A percentile compares a stretch with the other conserved stretches of the same genome.
These are phyloP conservation scores for Pterocles orientalis DNA, from an alignment of 2,113 vertebrate genomes.

Conservation along the genomic window DNA sequence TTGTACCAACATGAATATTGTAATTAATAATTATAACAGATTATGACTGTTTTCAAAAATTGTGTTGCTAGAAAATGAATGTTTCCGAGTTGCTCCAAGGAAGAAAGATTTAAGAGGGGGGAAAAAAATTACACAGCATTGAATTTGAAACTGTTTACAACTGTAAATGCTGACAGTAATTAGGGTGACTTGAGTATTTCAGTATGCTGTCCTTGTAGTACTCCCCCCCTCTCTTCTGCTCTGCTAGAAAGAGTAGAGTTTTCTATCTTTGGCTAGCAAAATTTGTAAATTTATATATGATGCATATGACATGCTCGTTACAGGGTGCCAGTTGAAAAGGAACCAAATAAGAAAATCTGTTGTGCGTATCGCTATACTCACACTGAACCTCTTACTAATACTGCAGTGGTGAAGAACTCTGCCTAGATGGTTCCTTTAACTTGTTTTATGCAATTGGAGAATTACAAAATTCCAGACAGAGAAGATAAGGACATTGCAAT, in stretches of 20 bases:
- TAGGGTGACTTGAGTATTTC: slow-evolving; percentile 21
- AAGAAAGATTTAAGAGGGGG: slow-evolving; percentile 2
- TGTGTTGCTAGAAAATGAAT: slow-evolving; percentile 24
- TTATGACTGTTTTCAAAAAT: slow-evolving; percentile 56
- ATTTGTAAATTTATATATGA: slow-evolving; percentile 28
- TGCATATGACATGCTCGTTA: slow-evolving; percentile 3
- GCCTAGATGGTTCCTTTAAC: neutral
- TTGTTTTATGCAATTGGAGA: neutral
- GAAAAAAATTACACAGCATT: neutral
- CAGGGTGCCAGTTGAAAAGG: slow-evolving; percentile 11
- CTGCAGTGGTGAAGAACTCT: neutral
- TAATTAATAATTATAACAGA: slow-evolving; percentile 53
- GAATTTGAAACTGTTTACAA: slow-evolving; percentile 32
- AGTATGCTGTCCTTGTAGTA: neutral
- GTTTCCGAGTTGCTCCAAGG: slow-evolving; percentile 20
- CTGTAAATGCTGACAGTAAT: slow-evolving; percentile 10
- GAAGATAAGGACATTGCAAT: neutral
- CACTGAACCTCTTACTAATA: neutral
- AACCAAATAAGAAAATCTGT: slow-evolving; percentile 44
- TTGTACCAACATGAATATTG: neutral
- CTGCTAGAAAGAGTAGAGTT: neutral
- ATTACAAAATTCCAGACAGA: neutral
- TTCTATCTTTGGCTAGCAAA: slow-evolving; percentile 38
- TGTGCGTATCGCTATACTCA: neutral
- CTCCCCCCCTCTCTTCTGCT: neutral